A percentile compares a stretch with the other conserved stretches of the same genome.
Evolutionary conservation across 2,797 vertebrate species (phyloP).

Genomic region (Sylvilagus floridanus): DNA sequence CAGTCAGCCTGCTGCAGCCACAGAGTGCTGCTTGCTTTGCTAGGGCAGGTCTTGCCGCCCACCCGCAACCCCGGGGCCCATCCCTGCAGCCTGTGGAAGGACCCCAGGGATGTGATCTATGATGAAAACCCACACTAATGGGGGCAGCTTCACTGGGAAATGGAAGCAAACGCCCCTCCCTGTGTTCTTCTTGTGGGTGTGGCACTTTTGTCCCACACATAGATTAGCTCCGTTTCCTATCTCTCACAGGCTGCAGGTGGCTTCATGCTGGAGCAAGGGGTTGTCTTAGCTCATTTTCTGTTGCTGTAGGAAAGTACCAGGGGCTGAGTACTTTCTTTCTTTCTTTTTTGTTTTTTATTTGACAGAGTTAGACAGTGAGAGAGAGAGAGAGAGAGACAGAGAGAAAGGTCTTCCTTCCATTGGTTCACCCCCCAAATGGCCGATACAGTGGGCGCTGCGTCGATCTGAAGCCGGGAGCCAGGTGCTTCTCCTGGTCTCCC

Average conservation of each 20-base stretch:
- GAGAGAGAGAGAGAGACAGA: no score
- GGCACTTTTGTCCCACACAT: not conserved
- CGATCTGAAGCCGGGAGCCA: no score
- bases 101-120: not conserved
- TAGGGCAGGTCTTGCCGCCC: not conserved
- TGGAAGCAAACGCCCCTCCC: fast-evolving
- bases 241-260: not conserved
- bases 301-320: not conserved
- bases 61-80: no score
- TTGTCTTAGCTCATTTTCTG: not conserved
- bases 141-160: not conserved
- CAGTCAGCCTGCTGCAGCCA: not conserved
- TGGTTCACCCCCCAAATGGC: no score
- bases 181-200: not conserved
- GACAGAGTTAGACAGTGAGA: no score
- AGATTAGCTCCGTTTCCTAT: not conserved
- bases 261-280: not conserved
- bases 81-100: not conserved
- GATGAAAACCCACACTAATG: not conserved
- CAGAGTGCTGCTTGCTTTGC: fast-evolving
- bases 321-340: not conserved
- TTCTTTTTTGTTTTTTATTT: no score
- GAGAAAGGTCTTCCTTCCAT: no score
- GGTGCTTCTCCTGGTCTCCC: no score
- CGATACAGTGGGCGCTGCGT: no score